These are phyloP conservation scores for Alcedo quadribrachys DNA, from an alignment of 2,797 vertebrate species.

Conservation along the genomic window DNA sequence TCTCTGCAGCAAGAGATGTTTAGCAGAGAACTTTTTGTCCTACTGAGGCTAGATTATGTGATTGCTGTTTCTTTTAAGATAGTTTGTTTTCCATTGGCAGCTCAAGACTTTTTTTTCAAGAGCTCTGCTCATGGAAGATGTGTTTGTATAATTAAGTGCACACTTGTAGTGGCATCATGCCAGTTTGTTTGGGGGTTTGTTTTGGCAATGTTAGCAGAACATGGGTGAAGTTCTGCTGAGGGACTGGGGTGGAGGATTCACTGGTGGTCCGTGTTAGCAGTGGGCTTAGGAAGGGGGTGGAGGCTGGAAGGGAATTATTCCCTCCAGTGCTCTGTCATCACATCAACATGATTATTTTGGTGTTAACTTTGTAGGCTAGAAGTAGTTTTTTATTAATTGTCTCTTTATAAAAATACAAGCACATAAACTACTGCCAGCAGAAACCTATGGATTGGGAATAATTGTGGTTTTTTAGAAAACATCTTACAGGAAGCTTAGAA, in stretches of 20 bases:
- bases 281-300: neutral
- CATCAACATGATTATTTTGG: neutral
- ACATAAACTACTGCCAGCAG: neutral
- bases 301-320: neutral
- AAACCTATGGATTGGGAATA: neutral
- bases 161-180: neutral
- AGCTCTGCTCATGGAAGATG: neutral
- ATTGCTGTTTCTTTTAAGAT: neutral
- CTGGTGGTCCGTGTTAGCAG: slow-evolving; percentile 24
- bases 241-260: neutral
- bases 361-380: neutral
- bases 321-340: neutral
- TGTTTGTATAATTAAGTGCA: neutral
- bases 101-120: neutral
- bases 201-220: slow-evolving; percentile 1
- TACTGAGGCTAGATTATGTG: neutral
- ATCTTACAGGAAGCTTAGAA: neutral
- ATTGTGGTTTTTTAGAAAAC: neutral
- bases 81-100: neutral
- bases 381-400: neutral
- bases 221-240: neutral
- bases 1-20: neutral
- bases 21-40: neutral
- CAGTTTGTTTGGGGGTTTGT: slow-evolving; percentile 49
- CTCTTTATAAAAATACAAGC: neutral